phyloP scores from a whole-genome alignment of 1,140 invertebrate species.

The Lepidurus apus region DNA sequence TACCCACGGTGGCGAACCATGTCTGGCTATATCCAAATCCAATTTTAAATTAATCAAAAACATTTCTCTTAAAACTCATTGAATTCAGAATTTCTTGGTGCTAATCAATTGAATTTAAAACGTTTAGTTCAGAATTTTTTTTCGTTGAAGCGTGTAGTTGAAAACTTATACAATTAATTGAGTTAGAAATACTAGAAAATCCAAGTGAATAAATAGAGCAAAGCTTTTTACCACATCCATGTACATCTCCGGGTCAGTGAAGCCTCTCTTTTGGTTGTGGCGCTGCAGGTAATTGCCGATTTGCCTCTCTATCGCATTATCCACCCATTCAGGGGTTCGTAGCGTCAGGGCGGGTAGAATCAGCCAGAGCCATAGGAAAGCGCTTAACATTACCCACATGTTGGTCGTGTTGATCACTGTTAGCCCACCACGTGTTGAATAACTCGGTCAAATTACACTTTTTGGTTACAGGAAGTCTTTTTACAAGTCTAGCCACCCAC shows the following conservation, averaged over 20 bases:
- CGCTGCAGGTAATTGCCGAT: neutral
- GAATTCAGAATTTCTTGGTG: neutral
- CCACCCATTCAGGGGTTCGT: neutral
- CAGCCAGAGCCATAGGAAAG: neutral
- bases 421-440: too few relatives aligned
- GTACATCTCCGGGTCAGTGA: neutral
- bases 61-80: neutral
- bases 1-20: conserved; percentile 36
- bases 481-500: too few relatives aligned
- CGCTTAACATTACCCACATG: too few relatives aligned
- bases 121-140: neutral
- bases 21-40: conserved; percentile 34
- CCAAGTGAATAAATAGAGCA: neutral
- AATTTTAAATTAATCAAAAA: neutral
- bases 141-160: neutral
- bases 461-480: too few relatives aligned
- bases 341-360: neutral
- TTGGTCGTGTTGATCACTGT: too few relatives aligned
- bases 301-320: neutral
- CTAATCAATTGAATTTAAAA: neutral
- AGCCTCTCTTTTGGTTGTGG: neutral
- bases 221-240: neutral
- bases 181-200: neutral
- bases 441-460: too few relatives aligned
- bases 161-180: neutral